Percentiles rank a stretch among this genome's conserved stretches.
phyloP scores from a whole-genome alignment of 1,140 invertebrate species.

The Drosophila tropicalis region DNA sequence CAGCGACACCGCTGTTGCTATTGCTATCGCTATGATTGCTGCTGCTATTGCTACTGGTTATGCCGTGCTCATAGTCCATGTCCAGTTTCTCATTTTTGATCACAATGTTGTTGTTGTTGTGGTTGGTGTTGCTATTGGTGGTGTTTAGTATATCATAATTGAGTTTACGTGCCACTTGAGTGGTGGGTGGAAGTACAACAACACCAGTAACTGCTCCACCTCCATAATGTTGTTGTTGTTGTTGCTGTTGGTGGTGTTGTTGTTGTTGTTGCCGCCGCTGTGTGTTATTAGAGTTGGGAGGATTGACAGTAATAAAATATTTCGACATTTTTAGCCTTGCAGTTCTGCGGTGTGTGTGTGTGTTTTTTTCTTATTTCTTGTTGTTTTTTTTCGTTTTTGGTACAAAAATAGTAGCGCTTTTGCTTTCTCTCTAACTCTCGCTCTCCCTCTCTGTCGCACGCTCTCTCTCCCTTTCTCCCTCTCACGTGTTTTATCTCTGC shows the following conservation, averaged over 20 bases:
- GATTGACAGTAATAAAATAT: constrained; percentile 66
- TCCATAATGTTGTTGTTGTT: constrained; percentile 46
- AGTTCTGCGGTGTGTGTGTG: constrained; percentile 18
- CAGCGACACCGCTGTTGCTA: constrained; percentile 58
- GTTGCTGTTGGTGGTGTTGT: constrained; percentile 26
- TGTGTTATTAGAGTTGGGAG: constrained; percentile 51
- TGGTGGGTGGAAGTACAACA: constrained; percentile 2
- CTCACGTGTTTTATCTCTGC: not conserved
- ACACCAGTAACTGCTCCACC: constrained; percentile 28
- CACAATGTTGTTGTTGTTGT: constrained; percentile 70
- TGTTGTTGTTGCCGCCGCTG: constrained; percentile 32
- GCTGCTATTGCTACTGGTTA: constrained; percentile 50
- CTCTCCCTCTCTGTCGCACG: constrained; percentile 17
- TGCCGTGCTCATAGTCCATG: constrained; percentile 53
- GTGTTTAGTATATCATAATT: constrained; percentile 52
- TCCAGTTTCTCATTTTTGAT: constrained; percentile 62
- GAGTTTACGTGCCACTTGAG: constrained; percentile 63
- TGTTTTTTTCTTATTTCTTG: not conserved
- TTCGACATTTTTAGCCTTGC: constrained; percentile 75
- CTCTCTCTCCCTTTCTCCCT: constrained; percentile 23
- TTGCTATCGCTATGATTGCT: constrained; percentile 26
- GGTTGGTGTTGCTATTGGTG: constrained; percentile 37
- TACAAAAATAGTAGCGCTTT: constrained; percentile 38
- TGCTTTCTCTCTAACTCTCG: constrained; percentile 22
- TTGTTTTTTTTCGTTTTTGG: constrained; percentile 9